Conservation (phyloP, 2,113 vertebrate genomes). For the Zapus hudsonius region DNA sequence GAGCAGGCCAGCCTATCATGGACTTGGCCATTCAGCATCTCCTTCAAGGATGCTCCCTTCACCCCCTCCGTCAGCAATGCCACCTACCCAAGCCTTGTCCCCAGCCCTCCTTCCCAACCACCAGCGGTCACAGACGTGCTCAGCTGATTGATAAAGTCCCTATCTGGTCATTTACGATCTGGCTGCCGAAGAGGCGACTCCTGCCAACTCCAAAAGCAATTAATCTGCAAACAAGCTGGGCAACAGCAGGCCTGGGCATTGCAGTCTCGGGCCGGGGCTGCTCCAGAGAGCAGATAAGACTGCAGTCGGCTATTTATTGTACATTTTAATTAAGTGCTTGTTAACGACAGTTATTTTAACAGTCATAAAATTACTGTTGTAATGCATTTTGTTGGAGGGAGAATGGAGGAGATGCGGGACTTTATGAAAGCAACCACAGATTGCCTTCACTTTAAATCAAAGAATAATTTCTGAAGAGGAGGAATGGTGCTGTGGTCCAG, state of each 20-base stretch:
- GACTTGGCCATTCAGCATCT: rapidly evolving
- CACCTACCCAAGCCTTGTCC: background rate
- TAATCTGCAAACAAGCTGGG: conserved; percentile 99
- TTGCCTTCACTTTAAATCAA: conserved; percentile 99
- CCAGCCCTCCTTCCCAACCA: conserved; percentile 83
- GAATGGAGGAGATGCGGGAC: conserved; percentile 91
- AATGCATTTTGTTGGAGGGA: conserved; percentile 99
- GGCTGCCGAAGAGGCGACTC: conserved; percentile 95
- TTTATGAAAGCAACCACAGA: conserved; percentile 96
- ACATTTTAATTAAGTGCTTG: conserved; percentile 99
- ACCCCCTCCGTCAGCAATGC: rapidly evolving
- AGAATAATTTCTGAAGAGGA: conserved; percentile 98
- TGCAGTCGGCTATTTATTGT: conserved; percentile 99
- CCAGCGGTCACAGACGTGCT: conserved; percentile 88
- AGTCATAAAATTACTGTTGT: conserved; percentile 99
- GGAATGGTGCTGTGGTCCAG: conserved; percentile 95
- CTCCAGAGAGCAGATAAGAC: conserved; percentile 97
- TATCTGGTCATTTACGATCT: conserved; percentile 99
- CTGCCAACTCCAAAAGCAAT: conserved; percentile 99
- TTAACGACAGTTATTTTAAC: conserved; percentile 99
- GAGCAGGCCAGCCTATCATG: background rate
- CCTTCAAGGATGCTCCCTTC: background rate
- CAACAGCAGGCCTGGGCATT: conserved; percentile 97
- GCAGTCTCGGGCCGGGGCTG: conserved; percentile 92
- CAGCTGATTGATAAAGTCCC: conserved; percentile 98